Evolutionary conservation across 2,888 invertebrate species (phyloP).

Genomic region (Ectemnius cavifrons): DNA sequence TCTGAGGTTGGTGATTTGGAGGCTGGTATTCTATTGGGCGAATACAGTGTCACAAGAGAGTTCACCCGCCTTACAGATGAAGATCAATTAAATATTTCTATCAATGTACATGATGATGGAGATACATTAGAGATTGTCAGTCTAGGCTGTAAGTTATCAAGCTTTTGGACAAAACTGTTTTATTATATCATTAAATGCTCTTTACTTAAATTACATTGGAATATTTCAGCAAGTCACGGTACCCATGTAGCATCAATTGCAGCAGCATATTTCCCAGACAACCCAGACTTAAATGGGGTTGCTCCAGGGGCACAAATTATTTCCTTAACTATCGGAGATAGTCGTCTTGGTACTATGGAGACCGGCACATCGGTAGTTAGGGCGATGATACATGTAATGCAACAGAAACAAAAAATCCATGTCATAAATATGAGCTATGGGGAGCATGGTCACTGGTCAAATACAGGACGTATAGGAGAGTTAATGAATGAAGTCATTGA

Average conservation of each 20-base stretch:
- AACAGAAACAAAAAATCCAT: conserved; percentile 84
- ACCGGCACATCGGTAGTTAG: conserved; percentile 95
- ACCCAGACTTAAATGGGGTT: conserved; percentile 93
- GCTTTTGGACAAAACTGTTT: background rate
- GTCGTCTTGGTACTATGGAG: conserved; percentile 96
- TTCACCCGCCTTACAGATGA: conserved; percentile 86
- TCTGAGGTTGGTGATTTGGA: conserved; percentile 89
- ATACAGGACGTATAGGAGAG: conserved; percentile 91
- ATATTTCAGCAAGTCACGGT: conserved; percentile 91
- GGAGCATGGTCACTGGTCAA: conserved; percentile 95
- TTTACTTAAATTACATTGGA: background rate
- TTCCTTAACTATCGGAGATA: conserved; percentile 96
- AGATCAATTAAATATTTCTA: conserved; percentile 91
- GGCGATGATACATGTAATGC: conserved; percentile 93
- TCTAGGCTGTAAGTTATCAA: conserved; percentile 90
- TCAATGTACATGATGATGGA: conserved; percentile 95
- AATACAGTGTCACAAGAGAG: conserved; percentile 89
- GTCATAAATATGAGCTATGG: conserved; percentile 99
- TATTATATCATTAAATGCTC: background rate
- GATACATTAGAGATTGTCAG: conserved; percentile 95
- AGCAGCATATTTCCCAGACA: conserved; percentile 91
- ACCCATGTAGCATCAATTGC: conserved; percentile 99
- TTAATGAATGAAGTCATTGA: conserved; percentile 92
- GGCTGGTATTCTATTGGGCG: conserved; percentile 88
- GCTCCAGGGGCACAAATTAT: conserved; percentile 98